Percentiles rank a stretch among this genome's conserved stretches.
Conservation (phyloP, 2,797 vertebrate species). For the Mallotus villosus region DNA sequence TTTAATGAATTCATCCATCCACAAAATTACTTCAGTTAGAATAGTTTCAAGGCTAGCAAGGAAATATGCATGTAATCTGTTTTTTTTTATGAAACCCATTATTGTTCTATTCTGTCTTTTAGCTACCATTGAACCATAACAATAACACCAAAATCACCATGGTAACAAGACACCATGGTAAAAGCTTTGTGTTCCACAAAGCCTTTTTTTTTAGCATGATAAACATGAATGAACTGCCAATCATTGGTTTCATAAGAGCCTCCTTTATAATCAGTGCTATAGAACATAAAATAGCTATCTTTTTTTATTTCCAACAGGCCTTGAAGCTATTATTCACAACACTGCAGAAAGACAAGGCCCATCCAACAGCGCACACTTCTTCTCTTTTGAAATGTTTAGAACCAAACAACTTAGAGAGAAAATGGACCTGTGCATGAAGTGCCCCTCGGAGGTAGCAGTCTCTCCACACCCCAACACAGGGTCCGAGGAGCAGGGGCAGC, state of each 20-base stretch:
- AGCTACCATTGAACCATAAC: constrained; percentile 15
- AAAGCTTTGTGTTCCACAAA: constrained; percentile 13
- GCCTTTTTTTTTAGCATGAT: constrained; percentile 8
- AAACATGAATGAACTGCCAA: constrained; percentile 27
- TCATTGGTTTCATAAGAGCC: constrained; percentile 9
- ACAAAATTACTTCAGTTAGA: not conserved
- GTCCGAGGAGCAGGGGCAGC: constrained; percentile 81
- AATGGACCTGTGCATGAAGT: constrained; percentile 83
- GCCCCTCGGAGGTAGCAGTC: constrained; percentile 89
- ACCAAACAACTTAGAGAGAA: not conserved
- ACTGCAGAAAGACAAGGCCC: not conserved
- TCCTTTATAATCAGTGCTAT: not conserved
- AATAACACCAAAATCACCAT: constrained; percentile 40
- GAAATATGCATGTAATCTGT: no score
- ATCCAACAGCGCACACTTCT: not conserved
- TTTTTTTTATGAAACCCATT: not conserved
- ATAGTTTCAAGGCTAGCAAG: constrained; percentile 1
- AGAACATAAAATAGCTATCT: not conserved
- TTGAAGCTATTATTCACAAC: not conserved
- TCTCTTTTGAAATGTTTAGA: not conserved
- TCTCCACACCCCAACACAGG: constrained; percentile 85
- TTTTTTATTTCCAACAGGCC: not conserved
- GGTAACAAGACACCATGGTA: constrained; percentile 33
- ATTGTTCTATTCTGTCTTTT: not conserved
- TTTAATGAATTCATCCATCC: no score